Conservation (phyloP, 2,113 vertebrate species). For the Gobius niger region DNA sequence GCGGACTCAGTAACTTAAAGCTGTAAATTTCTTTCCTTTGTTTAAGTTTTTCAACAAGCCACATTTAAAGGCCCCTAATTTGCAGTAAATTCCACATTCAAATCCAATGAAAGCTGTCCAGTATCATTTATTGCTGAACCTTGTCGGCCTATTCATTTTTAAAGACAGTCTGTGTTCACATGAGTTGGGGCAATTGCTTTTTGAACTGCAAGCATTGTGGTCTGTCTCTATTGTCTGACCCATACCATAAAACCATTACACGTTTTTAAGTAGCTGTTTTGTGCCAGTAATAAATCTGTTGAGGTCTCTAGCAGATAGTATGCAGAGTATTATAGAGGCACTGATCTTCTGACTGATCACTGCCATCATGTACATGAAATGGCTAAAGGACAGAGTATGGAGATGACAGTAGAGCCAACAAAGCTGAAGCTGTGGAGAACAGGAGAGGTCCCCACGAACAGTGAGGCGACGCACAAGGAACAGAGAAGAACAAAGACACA, state of each 20-base stretch:
- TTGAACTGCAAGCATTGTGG: slow-evolving; percentile 1
- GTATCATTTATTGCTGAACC: background rate
- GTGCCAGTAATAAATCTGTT: slow-evolving; percentile 7
- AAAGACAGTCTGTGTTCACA: slow-evolving; percentile 4
- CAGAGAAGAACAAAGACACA: slow-evolving; percentile 85
- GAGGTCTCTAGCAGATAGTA: background rate
- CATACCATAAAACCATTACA: slow-evolving; percentile 3
- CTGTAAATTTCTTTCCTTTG: background rate
- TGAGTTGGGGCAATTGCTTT: background rate
- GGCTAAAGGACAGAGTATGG: background rate
- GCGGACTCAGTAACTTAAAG: background rate
- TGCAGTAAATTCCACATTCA: background rate
- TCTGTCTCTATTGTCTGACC: slow-evolving; percentile 1
- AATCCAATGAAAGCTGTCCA: background rate
- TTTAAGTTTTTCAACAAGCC: background rate
- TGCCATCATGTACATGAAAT: background rate
- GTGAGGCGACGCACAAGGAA: slow-evolving; percentile 81
- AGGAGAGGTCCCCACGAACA: slow-evolving; percentile 84
- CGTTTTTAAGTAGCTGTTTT: slow-evolving; percentile 2
- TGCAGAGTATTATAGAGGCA: too few relatives aligned
- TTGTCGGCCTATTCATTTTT: background rate
- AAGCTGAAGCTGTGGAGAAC: slow-evolving; percentile 41
- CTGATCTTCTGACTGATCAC: background rate
- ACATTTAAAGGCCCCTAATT: background rate
- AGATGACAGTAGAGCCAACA: background rate